Percentiles rank a stretch among this genome's conserved stretches.
Evolutionary conservation across 2,113 vertebrate genomes (phyloP).

Genomic region (Triplophysa rosa): DNA sequence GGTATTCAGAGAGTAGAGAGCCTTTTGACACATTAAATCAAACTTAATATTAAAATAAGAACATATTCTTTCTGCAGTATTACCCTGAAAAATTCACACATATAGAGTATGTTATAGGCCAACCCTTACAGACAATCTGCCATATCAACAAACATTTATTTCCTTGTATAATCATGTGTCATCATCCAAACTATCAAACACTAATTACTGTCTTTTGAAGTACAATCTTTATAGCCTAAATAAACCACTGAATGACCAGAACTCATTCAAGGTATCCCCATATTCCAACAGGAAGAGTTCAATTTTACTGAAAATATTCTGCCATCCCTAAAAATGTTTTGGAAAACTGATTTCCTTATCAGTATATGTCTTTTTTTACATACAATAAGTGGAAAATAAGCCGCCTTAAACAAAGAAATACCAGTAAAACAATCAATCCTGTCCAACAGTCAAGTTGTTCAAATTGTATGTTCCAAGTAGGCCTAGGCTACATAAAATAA

Average conservation of each 20-base stretch:
- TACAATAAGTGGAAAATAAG: too few species aligned
- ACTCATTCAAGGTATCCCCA: background rate
- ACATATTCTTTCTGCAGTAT: too few species aligned
- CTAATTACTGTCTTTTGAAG: background rate
- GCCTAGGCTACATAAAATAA: too few species aligned
- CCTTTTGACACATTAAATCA: background rate
- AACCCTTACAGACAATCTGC: background rate
- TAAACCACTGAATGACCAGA: background rate
- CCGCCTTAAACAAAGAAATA: too few species aligned
- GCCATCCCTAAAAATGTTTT: background rate
- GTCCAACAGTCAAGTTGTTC: too few species aligned
- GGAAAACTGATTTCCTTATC: background rate
- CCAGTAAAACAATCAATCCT: too few species aligned
- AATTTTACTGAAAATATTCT: background rate
- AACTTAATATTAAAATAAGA: background rate
- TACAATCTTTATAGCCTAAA: background rate
- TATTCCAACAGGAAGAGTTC: background rate
- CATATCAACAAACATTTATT: background rate
- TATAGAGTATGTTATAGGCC: too few species aligned
- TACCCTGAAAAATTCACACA: too few species aligned
- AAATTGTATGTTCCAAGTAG: too few species aligned
- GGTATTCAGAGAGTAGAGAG: background rate
- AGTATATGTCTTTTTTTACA: too few species aligned
- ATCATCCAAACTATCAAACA: background rate
- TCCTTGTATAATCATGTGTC: background rate